Evolutionary conservation across 2,888 invertebrate genomes (phyloP), one percentile per base, ranked within the genome.

Genomic region (Ctenicera cuprea): DNA sequence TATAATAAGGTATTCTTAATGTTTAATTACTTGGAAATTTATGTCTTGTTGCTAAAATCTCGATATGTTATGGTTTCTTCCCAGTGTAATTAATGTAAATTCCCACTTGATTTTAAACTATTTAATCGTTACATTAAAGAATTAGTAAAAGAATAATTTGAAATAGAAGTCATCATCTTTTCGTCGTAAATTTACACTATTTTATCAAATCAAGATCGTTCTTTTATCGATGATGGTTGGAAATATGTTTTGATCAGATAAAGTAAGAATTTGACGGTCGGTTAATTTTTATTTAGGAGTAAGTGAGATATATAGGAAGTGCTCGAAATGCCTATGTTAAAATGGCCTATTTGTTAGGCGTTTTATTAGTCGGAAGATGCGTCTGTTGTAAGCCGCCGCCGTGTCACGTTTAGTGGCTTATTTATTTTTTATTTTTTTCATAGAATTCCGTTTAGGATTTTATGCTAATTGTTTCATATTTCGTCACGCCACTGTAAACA

Each of bases 401-500:
- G n/a, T n/a, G 5, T 22, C 52, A 18, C 18, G 52, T 52, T 26
- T 26, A 11, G 11, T 20, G 52, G 22, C n/a, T 4, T 45, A 14
- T 11, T 37, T 14, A n/a, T n/a, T n/a, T n/a, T n/a, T 16, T 33
- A 30, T 43, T 22, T 57, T 41, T 11, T 41, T 30, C 43, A 30
- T 66, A 22, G 54, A 59, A 59, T 67, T 67, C 57, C 67, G 43
- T 59, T 67, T 67, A 45, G 41, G 30, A 54, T 67, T 45, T 67
- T 65, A 67, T 67, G 57, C 57, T 67, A 71, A 71, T 71, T 62
- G 52, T 61, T 65, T 61, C 65, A 41, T 62, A 68, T 73, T 54
- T 68, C 67, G 73, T 73, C 73, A 73, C 69, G 73, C 73, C 50
- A 64, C 64, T 61, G 18, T 69, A 54, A 63, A 64, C 68, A 69